Conservation (phyloP, 2,113 vertebrate species). For the Halichoerus grypus region DNA sequence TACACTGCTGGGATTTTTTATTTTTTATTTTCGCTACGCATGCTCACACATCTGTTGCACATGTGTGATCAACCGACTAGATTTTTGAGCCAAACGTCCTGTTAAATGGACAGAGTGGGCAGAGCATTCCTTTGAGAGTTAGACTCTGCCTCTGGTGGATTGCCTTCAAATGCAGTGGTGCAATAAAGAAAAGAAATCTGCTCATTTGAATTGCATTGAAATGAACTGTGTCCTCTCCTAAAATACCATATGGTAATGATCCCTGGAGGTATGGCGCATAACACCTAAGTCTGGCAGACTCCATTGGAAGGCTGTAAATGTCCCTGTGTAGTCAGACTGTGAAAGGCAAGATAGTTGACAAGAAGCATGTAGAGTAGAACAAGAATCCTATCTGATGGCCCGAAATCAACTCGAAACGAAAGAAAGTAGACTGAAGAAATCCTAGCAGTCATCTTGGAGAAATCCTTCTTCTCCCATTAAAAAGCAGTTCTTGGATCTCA, state of each 20-base stretch:
- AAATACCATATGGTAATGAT: constrained; percentile 89
- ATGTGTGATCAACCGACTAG: constrained; percentile 88
- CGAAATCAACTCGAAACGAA: constrained; percentile 78
- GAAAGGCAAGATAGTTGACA: constrained; percentile 84
- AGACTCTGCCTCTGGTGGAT: constrained; percentile 89
- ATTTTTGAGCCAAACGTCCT: constrained; percentile 88
- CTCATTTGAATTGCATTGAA: constrained; percentile 88
- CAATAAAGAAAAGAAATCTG: constrained; percentile 90
- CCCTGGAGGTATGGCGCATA: constrained; percentile 85
- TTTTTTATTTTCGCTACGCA: constrained; percentile 88
- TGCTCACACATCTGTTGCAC: constrained; percentile 91
- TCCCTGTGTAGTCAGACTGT: constrained; percentile 78
- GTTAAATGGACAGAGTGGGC: constrained; percentile 91
- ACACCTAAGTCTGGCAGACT: constrained; percentile 88
- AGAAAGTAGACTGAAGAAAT: constrained; percentile 65
- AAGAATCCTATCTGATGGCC: constrained; percentile 76
- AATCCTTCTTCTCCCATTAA: constrained; percentile 78
- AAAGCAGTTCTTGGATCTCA: constrained; percentile 72
- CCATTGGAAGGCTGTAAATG: constrained; percentile 84
- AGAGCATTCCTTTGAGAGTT: constrained; percentile 89
- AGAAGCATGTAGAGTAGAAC: constrained; percentile 78
- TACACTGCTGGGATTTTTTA: constrained; percentile 87
- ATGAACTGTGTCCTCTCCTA: constrained; percentile 91
- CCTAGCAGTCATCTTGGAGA: constrained; percentile 60
- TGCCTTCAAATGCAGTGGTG: constrained; percentile 87